A percentile compares a stretch with the other conserved stretches of the same genome.
These are phyloP conservation scores for Ischnus inquisitorius DNA, from an alignment of 2,888 invertebrate genomes.

Conservation along the genomic window DNA sequence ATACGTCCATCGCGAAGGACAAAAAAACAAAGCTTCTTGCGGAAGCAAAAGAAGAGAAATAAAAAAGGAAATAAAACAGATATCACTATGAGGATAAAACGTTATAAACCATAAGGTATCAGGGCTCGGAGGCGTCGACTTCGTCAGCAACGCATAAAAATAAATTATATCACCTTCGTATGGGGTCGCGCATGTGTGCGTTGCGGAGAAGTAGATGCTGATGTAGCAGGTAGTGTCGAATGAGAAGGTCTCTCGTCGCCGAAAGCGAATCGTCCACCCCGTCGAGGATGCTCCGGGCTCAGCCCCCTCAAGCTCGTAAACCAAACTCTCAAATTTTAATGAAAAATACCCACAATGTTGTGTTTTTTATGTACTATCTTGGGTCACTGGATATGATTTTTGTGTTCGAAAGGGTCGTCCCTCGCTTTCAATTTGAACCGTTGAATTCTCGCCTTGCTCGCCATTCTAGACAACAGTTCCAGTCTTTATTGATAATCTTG, in stretches of 20 bases:
- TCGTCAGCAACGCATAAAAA: slow-evolving; percentile 12
- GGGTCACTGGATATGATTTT: no score
- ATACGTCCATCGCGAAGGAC: background rate
- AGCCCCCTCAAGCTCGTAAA: no score
- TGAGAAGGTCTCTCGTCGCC: slow-evolving; percentile 5
- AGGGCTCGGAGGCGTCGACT: background rate
- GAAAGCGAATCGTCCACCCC: slow-evolving; percentile 33
- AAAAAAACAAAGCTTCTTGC: no score
- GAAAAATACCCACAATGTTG: no score
- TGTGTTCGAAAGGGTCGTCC: no score
- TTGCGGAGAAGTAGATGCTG: slow-evolving; percentile 24
- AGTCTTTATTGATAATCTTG: no score
- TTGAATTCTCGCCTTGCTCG: no score
- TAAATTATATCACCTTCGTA: background rate
- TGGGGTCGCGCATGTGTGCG: background rate
- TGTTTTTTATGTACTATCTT: no score
- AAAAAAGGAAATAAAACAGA: no score
- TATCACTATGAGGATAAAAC: background rate
- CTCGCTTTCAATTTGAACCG: no score
- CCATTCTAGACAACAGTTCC: no score
- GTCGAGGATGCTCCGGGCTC: slow-evolving; percentile 9
- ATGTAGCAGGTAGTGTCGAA: slow-evolving; percentile 29
- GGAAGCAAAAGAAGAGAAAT: background rate
- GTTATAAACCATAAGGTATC: background rate
- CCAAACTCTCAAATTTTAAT: no score